Evolutionary conservation across 2,797 vertebrate genomes (phyloP).

Genomic region (Loris lydekkerianus): DNA sequence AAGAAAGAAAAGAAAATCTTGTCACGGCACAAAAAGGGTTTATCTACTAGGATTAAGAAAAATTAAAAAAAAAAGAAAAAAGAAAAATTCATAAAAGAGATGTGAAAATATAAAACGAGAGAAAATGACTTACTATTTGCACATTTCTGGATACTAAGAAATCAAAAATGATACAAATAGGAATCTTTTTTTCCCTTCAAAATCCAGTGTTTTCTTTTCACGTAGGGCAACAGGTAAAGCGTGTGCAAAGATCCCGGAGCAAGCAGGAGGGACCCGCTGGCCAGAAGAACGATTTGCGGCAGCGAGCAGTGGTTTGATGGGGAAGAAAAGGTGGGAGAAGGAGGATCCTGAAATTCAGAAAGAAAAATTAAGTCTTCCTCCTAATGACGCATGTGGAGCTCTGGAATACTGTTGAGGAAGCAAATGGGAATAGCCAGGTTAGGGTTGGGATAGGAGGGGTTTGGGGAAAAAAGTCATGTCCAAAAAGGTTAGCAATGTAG

Average conservation of each 20-base stretch:
- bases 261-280: neutral
- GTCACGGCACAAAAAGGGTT: no score
- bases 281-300: neutral
- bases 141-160: neutral
- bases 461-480: neutral
- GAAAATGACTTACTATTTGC: conserved; percentile 19
- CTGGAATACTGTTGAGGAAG: conserved; percentile 15
- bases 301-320: neutral
- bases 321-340: neutral
- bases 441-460: neutral
- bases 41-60: no score
- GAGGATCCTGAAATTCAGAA: neutral
- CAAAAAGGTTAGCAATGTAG: neutral
- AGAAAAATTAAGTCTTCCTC: neutral
- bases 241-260: neutral
- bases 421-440: neutral
- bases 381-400: neutral
- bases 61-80: neutral
- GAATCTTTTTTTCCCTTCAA: neutral
- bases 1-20: no score
- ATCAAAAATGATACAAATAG: conserved; percentile 30
- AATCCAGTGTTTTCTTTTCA: neutral
- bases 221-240: neutral
- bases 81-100: neutral
- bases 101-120: neutral